Conservation (phyloP, 2,888 invertebrate genomes). For the Lasioglossum malachurum region DNA sequence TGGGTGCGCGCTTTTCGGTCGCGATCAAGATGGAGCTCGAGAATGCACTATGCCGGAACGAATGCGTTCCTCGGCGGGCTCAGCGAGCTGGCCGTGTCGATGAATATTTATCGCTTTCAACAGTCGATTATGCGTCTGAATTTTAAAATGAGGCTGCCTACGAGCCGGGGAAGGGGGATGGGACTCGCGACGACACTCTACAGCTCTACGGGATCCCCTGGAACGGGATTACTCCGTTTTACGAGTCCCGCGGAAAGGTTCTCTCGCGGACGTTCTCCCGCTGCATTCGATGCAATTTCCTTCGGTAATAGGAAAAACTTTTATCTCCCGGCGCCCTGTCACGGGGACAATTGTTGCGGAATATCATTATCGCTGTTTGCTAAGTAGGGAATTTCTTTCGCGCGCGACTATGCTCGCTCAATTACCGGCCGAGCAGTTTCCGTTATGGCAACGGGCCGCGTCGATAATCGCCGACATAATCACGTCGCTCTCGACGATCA, state of each 20-base stretch:
- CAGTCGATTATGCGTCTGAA: slow-evolving; percentile 22
- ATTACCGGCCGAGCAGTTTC: background rate
- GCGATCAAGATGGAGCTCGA: slow-evolving; percentile 18
- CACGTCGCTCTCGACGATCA: background rate
- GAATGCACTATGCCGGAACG: background rate
- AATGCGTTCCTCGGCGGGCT: background rate
- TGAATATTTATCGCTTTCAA: slow-evolving; percentile 44
- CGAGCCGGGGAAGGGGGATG: background rate
- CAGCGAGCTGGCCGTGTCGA: background rate
- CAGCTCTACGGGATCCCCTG: slow-evolving; percentile 6
- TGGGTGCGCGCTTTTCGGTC: background rate
- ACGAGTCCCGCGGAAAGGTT: slow-evolving; percentile 18
- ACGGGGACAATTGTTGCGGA: background rate
- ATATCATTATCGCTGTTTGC: slow-evolving; percentile 7
- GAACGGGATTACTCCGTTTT: slow-evolving; percentile 16
- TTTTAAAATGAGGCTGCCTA: background rate
- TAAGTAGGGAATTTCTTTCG: background rate
- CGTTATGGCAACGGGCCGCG: background rate
- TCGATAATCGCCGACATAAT: slow-evolving; percentile 3
- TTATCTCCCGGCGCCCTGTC: background rate
- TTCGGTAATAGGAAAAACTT: slow-evolving; percentile 19
- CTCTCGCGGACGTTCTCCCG: background rate
- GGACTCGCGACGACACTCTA: background rate
- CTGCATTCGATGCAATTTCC: slow-evolving; percentile 28
- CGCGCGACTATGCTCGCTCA: background rate